Conservation (phyloP, 2,888 invertebrate genomes). For the Neria commutata region DNA sequence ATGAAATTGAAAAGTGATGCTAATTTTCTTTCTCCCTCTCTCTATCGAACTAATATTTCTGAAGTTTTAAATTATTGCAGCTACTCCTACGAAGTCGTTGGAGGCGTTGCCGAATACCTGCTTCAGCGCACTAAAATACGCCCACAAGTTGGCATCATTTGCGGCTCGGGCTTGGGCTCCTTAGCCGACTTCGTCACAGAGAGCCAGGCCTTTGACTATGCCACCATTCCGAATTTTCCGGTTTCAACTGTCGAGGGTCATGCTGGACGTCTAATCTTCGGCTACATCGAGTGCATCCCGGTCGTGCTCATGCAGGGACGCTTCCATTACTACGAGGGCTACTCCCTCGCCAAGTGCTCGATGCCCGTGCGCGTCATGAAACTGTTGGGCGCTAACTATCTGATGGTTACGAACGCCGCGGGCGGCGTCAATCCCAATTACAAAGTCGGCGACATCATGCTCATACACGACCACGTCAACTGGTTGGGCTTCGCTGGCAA, state of each 20-base stretch:
- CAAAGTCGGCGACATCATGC: constrained; percentile 94
- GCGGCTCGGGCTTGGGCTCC: constrained; percentile 84
- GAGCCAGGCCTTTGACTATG: constrained; percentile 78
- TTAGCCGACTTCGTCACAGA: constrained; percentile 79
- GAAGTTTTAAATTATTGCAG: too few species aligned
- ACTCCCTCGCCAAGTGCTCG: constrained; percentile 89
- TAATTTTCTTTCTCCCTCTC: too few species aligned
- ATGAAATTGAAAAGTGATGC: too few species aligned
- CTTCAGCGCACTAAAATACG: constrained; percentile 71
- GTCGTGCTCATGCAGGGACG: constrained; percentile 97
- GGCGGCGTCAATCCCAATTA: constrained; percentile 90
- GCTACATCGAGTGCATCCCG: constrained; percentile 76
- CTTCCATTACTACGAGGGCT: constrained; percentile 97
- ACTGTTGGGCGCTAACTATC: constrained; percentile 83
- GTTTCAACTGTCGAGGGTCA: constrained; percentile 91
- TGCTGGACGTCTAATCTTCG: constrained; percentile 90
- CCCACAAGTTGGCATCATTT: constrained; percentile 91
- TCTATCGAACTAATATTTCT: too few species aligned
- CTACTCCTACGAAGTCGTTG: constrained; percentile 80
- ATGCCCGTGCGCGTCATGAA: constrained; percentile 98
- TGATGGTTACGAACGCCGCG: constrained; percentile 96
- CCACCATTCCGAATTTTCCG: constrained; percentile 93
- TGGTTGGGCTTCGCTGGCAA: constrained; percentile 95
- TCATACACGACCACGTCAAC: constrained; percentile 96
- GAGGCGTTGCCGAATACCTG: constrained; percentile 78